These are phyloP conservation scores for Eleutherodactylus coqui DNA, from an alignment of 2,797 vertebrate species.

Conservation along the genomic window DNA sequence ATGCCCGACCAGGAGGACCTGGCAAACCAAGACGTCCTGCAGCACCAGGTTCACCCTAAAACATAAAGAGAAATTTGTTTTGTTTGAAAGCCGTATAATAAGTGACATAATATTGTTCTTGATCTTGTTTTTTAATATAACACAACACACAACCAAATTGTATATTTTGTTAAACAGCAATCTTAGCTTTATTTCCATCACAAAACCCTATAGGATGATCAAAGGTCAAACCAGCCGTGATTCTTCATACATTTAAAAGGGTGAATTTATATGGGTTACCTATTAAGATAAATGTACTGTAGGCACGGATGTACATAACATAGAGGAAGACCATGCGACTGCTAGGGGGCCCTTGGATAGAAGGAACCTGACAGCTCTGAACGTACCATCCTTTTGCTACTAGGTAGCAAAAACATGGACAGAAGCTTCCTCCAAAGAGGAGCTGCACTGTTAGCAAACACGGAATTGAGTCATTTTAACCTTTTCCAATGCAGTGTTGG, in stretches of 20 bases:
- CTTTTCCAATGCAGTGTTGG: too few relatives aligned
- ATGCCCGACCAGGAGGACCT: slow-evolving; percentile 84
- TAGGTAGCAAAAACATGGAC: too few relatives aligned
- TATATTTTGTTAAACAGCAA: background rate
- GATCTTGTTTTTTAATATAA: background rate
- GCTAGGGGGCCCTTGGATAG: too few relatives aligned
- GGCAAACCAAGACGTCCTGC: slow-evolving; percentile 83
- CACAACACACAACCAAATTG: background rate
- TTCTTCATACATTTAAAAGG: background rate
- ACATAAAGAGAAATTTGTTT: background rate
- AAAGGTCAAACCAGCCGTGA: background rate
- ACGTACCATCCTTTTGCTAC: too few relatives aligned
- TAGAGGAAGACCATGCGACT: too few relatives aligned
- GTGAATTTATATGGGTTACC: background rate
- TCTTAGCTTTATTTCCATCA: background rate
- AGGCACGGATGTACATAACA: too few relatives aligned
- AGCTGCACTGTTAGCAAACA: too few relatives aligned
- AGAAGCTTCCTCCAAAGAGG: too few relatives aligned
- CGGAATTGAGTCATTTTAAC: too few relatives aligned
- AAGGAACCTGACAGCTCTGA: too few relatives aligned
- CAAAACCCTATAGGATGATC: background rate
- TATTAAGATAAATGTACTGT: background rate
- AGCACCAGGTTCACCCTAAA: slow-evolving; percentile 86
- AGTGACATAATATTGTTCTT: background rate
- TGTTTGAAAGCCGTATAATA: background rate